Evolutionary conservation across 2,888 invertebrate genomes (phyloP).

Genomic region (Nebria brevicollis): DNA sequence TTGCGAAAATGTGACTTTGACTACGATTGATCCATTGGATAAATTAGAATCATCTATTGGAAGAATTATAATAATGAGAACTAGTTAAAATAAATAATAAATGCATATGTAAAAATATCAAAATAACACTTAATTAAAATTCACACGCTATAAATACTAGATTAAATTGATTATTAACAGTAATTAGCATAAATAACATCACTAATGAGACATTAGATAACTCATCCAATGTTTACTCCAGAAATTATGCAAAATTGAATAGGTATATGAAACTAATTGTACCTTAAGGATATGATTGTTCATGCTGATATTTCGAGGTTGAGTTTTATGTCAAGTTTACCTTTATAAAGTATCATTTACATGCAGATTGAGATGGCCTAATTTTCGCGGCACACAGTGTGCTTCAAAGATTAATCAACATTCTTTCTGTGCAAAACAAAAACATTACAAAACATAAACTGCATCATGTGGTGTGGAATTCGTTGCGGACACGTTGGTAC

Average conservation of each 20-base stretch:
- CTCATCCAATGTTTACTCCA: slow-evolving; percentile 1
- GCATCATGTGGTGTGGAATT: neutral
- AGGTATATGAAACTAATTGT: neutral
- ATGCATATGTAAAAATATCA: neutral
- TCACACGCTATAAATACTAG: neutral
- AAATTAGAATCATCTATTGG: too few species aligned
- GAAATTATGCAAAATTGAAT: neutral
- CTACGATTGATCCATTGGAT: too few species aligned
- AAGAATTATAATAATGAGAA: neutral
- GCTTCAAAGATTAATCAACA: neutral
- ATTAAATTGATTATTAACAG: neutral
- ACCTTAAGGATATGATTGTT: neutral
- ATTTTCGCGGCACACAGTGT: neutral
- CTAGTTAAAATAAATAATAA: neutral
- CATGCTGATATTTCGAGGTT: neutral
- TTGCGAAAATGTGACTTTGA: too few species aligned
- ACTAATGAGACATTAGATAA: neutral
- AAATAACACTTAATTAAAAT: neutral
- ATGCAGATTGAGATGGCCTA: neutral
- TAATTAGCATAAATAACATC: neutral
- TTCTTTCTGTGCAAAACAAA: neutral
- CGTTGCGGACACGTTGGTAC: neutral
- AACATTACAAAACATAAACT: neutral
- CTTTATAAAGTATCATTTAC: neutral
- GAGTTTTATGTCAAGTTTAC: neutral